Base-by-base conservation (phyloP, 2,797 vertebrate species). In the Sebastes elongatus region DNA sequence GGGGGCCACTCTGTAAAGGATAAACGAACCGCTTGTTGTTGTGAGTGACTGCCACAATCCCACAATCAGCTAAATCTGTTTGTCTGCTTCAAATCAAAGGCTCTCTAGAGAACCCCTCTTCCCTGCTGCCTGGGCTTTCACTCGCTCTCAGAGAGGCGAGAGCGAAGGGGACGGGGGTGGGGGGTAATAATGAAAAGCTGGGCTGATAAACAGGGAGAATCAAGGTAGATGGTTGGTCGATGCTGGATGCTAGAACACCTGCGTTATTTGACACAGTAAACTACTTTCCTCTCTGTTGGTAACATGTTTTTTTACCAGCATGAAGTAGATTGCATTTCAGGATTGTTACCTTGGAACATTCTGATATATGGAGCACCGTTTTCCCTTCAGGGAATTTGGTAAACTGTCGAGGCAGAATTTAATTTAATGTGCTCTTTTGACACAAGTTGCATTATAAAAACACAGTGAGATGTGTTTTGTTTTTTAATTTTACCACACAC, bases 51-150 rank as follows among this genome's bases (percentile, higher is more conserved):
- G 14, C 63, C 82, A 52, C 87, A 64, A 32, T 86, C 89, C 83
- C 70, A 46, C 82, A 90, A 89, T 87, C 89, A 71, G 72, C 78
- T 72, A 42, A 84, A 86, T 90, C 57, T 81, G 81, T 89, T 87
- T 88, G 84, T 86, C 59, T 74, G 67, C 63, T 78, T 13, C 49
- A 76, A 90, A 83, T 89, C 80, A 86, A 78, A 84, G 80, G 8
- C 78, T 86, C 86, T 61, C 57, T 20, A 69, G 85, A 91, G 87
- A 76, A 33, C 9, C 57, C 60, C 11, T 23, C 33, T 57, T 46
- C 68, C 49, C 32, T 18, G 7, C 67, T 2, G 81, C 23, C 38
- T 28, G 22, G 10, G 38, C 71, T 69, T 66, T 72, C 52, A 42
- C 76, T 73, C 4, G 3, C 65, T 52, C 33, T 72, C 65, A 14